phyloP scores from a whole-genome alignment of 2,888 invertebrate species.

The Adelognathus sp. region DNA sequence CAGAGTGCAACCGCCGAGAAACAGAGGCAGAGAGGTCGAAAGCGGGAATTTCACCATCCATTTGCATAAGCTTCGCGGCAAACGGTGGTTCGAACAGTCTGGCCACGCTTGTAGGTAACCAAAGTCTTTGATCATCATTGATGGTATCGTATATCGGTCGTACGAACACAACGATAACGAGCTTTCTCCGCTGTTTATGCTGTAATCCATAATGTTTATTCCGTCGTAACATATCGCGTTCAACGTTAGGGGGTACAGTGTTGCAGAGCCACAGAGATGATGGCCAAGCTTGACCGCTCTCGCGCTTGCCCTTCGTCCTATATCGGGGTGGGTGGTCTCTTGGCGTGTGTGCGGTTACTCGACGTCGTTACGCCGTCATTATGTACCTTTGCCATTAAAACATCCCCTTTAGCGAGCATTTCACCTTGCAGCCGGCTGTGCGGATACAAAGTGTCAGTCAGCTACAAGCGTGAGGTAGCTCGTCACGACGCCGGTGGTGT shows the following conservation, averaged over 20 bases:
- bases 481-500: conserved; percentile 60
- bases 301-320: background rate
- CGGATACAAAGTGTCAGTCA: conserved; percentile 71
- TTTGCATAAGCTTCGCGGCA: conserved; percentile 9
- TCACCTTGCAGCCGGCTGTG: conserved; percentile 70
- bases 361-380: conserved; percentile 1
- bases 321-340: conserved; percentile 63
- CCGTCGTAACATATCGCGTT: background rate
- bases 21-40: background rate
- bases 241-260: conserved; percentile 3
- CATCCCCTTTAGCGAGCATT: conserved; percentile 78
- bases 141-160: background rate
- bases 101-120: background rate
- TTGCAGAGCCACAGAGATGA: conserved; percentile 21
- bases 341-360: conserved; percentile 42
- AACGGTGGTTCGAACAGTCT: background rate
- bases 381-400: conserved; percentile 74
- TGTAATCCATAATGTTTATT: background rate
- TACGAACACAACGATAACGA: background rate
- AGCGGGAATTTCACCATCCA: background rate
- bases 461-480: no score
- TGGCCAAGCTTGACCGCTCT: conserved; percentile 12
- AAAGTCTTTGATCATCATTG: background rate
- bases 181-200: background rate
- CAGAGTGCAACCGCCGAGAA: conserved; percentile 21